These are phyloP conservation scores for Mantis religiosa DNA, from an alignment of 2,888 invertebrate genomes.

Conservation along the genomic window DNA sequence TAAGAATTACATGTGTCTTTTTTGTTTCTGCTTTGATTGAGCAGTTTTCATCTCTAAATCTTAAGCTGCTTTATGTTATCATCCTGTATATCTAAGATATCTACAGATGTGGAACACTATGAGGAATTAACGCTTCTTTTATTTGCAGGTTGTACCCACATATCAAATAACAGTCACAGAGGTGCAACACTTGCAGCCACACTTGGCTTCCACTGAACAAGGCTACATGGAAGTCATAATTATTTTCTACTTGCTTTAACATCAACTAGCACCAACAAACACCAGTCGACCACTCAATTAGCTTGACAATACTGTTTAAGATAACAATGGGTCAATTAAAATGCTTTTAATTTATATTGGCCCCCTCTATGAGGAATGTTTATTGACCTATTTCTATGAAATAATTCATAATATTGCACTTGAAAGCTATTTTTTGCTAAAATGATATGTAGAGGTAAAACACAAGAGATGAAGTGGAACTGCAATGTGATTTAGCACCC, in stretches of 20 bases:
- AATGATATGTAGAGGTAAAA: not conserved
- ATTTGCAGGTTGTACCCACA: not conserved
- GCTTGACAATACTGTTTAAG: conserved; percentile 5
- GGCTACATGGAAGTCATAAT: not conserved
- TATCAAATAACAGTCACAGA: not conserved
- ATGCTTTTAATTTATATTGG: not conserved
- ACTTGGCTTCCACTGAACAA: not conserved
- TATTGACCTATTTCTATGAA: conserved; percentile 13
- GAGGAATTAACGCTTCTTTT: not conserved
- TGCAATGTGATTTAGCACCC: not conserved
- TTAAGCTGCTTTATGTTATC: too few relatives aligned
- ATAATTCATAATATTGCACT: conserved; percentile 1
- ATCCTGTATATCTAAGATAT: too few relatives aligned
- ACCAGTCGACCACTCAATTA: conserved; percentile 1
- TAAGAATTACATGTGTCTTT: too few relatives aligned
- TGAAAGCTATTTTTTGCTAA: conserved; percentile 6
- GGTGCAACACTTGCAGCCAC: not conserved
- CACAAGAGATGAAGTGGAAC: not conserved
- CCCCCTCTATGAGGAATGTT: not conserved
- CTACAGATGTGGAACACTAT: too few relatives aligned
- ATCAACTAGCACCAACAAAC: not conserved
- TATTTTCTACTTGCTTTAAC: conserved; percentile 8
- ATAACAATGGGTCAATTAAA: not conserved
- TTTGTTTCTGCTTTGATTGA: too few relatives aligned
- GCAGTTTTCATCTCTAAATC: too few relatives aligned